Evolutionary conservation across 2,888 invertebrate genomes (phyloP), one percentile per base, ranked within the genome.

Genomic region (Drosophila ustulata): DNA sequence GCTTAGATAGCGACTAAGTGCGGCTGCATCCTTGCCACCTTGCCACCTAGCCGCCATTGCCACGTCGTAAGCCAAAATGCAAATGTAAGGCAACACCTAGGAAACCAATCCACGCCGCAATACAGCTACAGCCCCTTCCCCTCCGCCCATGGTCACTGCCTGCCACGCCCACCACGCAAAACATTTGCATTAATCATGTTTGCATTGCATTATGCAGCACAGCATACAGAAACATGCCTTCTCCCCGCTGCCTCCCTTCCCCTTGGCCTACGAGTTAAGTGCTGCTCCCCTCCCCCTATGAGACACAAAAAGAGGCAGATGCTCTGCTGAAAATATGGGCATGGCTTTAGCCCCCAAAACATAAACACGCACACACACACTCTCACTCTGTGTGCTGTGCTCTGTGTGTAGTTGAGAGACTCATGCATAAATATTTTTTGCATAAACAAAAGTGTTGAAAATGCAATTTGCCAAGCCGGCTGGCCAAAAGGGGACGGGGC

Each of bases 121-220:
- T 8, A 11, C 41, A 41, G 9, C 0, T 13, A 18, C 9, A 11
- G 1, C 23, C 9, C 2, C 8, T 52, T 13, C 8, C 18, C 4
- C 0, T 26, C 26, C 51, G 8, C 13, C 13, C 13, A 13, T 32
- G 43, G 32, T 26, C 46, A 26, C 26, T 25, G 18, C 47, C 25
- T 52, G 75, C 78, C 67, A 72, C 80, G 81, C 85, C 82, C 84
- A 73, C 78, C 80, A 86, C 75, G 82, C 82, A 84, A 83, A 86
- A 88, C 86, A 86, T 86, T 88, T 86, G 88, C 86, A 86, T 86
- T 86, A 86, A 86, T 86, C 86, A 83, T 86, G 88, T 86, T 86
- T 88, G 87, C 87, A 64, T 82, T 88, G 86, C 88, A 86, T 86
- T 86, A 86, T 86, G 85, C 85, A 86, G 78, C 71, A 67, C 70